Evolutionary conservation across 2,797 vertebrate genomes (phyloP).

Genomic region (Anas georgica): DNA sequence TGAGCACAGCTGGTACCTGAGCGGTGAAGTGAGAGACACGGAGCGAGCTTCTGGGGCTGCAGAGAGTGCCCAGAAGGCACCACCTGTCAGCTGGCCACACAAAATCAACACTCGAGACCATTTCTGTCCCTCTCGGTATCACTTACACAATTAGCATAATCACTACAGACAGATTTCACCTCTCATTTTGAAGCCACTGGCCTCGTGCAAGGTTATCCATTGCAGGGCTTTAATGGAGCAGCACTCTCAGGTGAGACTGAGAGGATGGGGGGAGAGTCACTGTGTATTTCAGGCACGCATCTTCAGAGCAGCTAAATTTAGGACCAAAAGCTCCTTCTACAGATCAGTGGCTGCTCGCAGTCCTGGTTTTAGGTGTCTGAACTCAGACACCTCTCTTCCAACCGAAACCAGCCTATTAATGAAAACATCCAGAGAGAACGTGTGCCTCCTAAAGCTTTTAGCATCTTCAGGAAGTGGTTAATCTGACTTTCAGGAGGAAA

Average conservation of each 20-base stretch:
- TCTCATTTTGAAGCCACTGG: background rate
- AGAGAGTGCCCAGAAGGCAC: background rate
- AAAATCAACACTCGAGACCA: background rate
- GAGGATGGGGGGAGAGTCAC: background rate
- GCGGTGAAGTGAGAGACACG: background rate
- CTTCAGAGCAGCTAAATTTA: background rate
- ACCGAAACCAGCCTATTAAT: background rate
- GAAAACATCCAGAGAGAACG: background rate
- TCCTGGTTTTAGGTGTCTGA: background rate
- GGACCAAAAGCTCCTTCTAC: background rate
- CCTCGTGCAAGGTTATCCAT: background rate
- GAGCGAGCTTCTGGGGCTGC: background rate
- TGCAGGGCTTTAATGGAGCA: background rate
- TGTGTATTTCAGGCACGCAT: background rate
- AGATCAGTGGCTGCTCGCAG: background rate
- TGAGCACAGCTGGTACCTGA: background rate
- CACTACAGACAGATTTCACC: background rate
- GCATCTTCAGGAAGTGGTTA: background rate
- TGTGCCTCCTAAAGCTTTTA: background rate
- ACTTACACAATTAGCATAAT: background rate
- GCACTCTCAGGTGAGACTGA: background rate
- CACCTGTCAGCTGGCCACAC: background rate
- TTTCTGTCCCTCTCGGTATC: background rate
- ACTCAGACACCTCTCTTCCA: background rate
- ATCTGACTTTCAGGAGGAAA: background rate